A percentile compares a stretch with the other conserved stretches of the same genome.
phyloP scores from a whole-genome alignment of 1,140 invertebrate species.

The Hyphantria cunea region DNA sequence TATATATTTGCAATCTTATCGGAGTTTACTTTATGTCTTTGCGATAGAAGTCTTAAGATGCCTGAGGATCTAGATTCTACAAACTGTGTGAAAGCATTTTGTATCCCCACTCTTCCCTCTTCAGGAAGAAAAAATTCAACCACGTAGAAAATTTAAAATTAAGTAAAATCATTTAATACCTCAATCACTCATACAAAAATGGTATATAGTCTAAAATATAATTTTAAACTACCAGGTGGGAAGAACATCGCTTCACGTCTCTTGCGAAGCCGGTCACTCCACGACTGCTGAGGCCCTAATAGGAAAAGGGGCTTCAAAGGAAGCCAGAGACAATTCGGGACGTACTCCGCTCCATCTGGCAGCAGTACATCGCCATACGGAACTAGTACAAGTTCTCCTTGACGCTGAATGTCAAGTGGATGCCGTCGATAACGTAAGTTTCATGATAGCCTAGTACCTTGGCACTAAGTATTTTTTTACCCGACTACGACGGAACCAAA shows the following conservation, averaged over 20 bases:
- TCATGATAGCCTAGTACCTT: slow-evolving; percentile 44
- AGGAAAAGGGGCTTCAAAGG: slow-evolving; percentile 82
- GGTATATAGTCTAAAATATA: neutral
- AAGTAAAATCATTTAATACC: too few species aligned
- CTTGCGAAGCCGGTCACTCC: slow-evolving; percentile 88
- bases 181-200: too few species aligned
- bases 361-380: slow-evolving; percentile 89
- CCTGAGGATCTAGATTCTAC: too few species aligned
- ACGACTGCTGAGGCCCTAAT: slow-evolving; percentile 86
- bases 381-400: slow-evolving; percentile 87
- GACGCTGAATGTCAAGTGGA: slow-evolving; percentile 83
- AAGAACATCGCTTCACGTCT: slow-evolving; percentile 87
- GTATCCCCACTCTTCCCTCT: too few species aligned
- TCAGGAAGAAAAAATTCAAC: too few species aligned
- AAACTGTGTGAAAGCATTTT: too few species aligned
- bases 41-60: too few species aligned
- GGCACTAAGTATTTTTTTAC: too few species aligned
- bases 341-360: slow-evolving; percentile 92
- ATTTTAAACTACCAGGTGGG: slow-evolving; percentile 43
- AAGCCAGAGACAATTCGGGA: slow-evolving; percentile 87
- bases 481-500: too few species aligned
- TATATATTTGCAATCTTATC: too few species aligned
- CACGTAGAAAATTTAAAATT: too few species aligned
- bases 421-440: slow-evolving; percentile 64
- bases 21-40: too few species aligned